Percentiles rank a stretch among this genome's conserved stretches.
These are phyloP conservation scores for Exaiptasia diaphana DNA, from an alignment of 64 coral and sea anemone genomes.

Conservation along the genomic window DNA sequence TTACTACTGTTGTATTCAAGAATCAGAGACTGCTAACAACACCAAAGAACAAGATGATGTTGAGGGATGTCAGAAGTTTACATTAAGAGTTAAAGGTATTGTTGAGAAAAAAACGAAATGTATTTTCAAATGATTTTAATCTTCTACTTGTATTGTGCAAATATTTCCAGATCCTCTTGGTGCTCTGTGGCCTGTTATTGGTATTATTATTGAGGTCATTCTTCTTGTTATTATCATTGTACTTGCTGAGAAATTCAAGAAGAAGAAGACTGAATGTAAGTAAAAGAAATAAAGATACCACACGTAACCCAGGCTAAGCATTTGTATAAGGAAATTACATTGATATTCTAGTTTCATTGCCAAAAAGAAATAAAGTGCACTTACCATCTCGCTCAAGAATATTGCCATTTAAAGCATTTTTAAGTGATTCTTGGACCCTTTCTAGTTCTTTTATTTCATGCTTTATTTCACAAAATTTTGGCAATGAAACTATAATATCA, in stretches of 20 bases:
- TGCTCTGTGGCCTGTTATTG: constrained; percentile 70
- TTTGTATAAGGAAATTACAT: too few species aligned
- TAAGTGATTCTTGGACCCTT: too few species aligned
- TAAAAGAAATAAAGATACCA: too few species aligned
- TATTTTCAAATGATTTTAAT: neutral
- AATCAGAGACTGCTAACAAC: neutral
- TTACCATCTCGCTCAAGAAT: too few species aligned
- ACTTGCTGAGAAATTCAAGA: constrained; percentile 59
- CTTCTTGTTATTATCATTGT: constrained; percentile 63
- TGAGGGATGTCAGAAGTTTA: constrained; percentile 41
- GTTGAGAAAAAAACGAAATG: neutral
- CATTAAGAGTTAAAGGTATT: constrained; percentile 58
- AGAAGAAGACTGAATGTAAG: constrained; percentile 29
- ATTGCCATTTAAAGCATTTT: too few species aligned
- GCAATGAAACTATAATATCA: too few species aligned
- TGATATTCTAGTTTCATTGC: too few species aligned
- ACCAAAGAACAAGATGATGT: neutral
- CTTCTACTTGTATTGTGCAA: neutral
- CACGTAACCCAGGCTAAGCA: too few species aligned
- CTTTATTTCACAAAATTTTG: too few species aligned
- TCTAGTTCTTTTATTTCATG: too few species aligned
- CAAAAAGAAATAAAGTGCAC: too few species aligned
- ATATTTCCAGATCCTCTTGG: constrained; percentile 64
- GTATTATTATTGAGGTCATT: constrained; percentile 49
- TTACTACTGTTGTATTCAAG: constrained; percentile 62